Evolutionary conservation across 2,113 vertebrate genomes (phyloP), one percentile per base, ranked within the genome.

Genomic region (Ursus arctos): DNA sequence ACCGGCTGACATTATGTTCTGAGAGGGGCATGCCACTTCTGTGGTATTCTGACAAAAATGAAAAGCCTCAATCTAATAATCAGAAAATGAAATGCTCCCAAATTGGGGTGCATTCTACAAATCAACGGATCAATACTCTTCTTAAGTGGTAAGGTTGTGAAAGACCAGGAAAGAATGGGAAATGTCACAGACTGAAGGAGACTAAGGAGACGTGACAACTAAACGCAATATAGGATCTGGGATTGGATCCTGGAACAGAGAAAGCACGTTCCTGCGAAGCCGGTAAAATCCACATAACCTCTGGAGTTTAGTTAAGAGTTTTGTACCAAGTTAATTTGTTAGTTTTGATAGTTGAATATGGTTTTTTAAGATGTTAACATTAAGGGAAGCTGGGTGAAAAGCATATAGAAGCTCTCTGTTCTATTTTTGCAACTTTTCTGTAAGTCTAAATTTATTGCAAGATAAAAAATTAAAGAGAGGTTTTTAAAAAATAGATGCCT

Each of bases 381-480:
- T 79, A 81, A 13, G 12, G 1, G 31, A 86, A 76, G 18, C 22
- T 53, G 28, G 4, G 4, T 40, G 49, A 76, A 13, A 40, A 26
- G 22, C 24, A 63, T 16, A 33, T 33, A 59, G 57, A 91, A 57
- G 67, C 19, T 80, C n/a, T 91, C 18, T 47, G 22, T 51, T 49
- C 53, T 33, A 67, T 81, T 82, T 93, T 33, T 87, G n/a, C 22
- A 94, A 36, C n/a, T 88, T 92, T 83, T 71, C 69, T 94, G 2
- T 79, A 94, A 69, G 49, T 85, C 33, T 85, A 85, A 77, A 85
- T 81, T 63, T 94, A 94, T 67, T 80, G 61, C 49, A 85, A 74
- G 57, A 74, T 67, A 51, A 65, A 88, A 83, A 49, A 63, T 51
- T 71, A 59, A 51, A 80, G 9, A 80, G 31, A 47, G n/a, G 36